Conservation (phyloP, 2,797 vertebrate genomes). For the Anolis apletophallus region DNA sequence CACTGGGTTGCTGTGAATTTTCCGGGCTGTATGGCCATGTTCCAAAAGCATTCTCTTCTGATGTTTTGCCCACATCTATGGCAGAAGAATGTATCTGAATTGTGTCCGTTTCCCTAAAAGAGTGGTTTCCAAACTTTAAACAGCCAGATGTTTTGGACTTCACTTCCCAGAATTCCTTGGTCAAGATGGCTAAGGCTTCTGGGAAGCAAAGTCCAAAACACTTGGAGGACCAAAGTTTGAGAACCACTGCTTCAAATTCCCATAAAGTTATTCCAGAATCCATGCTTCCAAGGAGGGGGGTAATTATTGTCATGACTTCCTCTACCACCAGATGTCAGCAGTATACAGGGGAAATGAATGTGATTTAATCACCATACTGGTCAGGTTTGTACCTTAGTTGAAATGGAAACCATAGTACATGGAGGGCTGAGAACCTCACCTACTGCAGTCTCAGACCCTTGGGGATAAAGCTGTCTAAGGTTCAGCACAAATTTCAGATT, state of each 20-base stretch:
- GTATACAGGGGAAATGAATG: conserved; percentile 40
- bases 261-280: not conserved
- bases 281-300: not conserved
- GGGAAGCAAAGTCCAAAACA: too few species aligned
- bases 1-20: too few species aligned
- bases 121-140: too few species aligned
- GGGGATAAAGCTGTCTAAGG: not conserved
- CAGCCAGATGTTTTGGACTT: too few species aligned
- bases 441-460: not conserved
- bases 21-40: too few species aligned
- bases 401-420: accelerated
- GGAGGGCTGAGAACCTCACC: not conserved
- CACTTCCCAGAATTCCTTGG: too few species aligned
- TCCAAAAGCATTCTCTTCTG: too few species aligned
- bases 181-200: too few species aligned
- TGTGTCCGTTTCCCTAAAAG: not conserved
- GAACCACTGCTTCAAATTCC: not conserved
- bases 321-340: conserved; percentile 60
- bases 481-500: accelerated
- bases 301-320: not conserved
- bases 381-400: not conserved
- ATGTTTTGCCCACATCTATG: too few species aligned
- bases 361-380: accelerated
- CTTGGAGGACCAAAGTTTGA: too few species aligned
- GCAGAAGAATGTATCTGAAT: conserved; percentile 2